These are phyloP conservation scores for Phyllotreta striolata DNA, from an alignment of 2,888 invertebrate genomes.

Conservation along the genomic window DNA sequence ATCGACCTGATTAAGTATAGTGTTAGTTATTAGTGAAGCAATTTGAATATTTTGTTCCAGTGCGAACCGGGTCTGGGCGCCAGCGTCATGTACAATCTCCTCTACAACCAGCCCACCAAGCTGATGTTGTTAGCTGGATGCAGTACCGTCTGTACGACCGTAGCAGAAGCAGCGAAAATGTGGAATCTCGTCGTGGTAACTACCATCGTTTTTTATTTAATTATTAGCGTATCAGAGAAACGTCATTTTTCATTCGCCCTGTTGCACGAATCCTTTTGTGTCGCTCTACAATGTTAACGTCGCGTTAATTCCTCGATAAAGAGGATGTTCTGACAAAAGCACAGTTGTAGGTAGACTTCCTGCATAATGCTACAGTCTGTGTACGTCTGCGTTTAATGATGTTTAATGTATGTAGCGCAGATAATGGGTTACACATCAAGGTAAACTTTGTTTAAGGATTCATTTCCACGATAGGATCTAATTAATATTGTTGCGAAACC, in stretches of 20 bases:
- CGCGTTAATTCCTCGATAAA: too few species aligned
- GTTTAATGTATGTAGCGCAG: too few species aligned
- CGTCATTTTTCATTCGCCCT: not conserved
- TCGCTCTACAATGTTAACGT: not conserved
- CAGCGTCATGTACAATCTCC: slow-evolving; percentile 97
- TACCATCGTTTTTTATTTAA: slow-evolving; percentile 46
- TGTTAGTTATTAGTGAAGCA: too few species aligned
- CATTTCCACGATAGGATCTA: too few species aligned
- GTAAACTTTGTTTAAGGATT: too few species aligned
- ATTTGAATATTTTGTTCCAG: slow-evolving; percentile 64
- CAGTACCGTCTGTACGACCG: slow-evolving; percentile 98
- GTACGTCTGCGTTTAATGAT: too few species aligned
- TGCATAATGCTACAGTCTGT: too few species aligned
- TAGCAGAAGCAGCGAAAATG: slow-evolving; percentile 99
- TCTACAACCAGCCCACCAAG: slow-evolving; percentile 95
- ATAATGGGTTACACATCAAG: too few species aligned
- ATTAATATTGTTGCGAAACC: too few species aligned
- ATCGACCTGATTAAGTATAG: too few species aligned
- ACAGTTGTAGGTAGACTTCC: too few species aligned
- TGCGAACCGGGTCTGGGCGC: slow-evolving; percentile 98
- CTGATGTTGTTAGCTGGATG: slow-evolving; percentile 95
- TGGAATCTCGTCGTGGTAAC: slow-evolving; percentile 99
- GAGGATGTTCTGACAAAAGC: too few species aligned
- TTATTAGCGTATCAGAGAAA: not conserved
- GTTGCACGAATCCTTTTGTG: not conserved